Conservation (phyloP, 1,140 invertebrate genomes). For the Macrobrachium nipponense region DNA sequence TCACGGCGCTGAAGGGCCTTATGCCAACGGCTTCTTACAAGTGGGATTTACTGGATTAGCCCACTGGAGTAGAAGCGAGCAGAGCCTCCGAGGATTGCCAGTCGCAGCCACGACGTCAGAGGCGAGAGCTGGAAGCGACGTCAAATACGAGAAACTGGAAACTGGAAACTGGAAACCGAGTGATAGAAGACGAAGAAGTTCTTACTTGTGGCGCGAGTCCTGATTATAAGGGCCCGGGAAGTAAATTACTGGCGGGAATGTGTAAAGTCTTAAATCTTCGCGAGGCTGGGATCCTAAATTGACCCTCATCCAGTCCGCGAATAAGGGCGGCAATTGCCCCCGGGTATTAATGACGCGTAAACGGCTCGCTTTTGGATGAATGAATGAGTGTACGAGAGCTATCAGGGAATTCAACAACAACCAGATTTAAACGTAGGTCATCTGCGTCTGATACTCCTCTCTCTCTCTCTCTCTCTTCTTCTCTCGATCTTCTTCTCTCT, state of each 20-base stretch:
- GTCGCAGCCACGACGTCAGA: no score
- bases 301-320: slow-evolving; percentile 10
- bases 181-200: neutral
- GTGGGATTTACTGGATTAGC: no score
- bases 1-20: no score
- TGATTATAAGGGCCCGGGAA: slow-evolving; percentile 44
- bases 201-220: slow-evolving; percentile 6
- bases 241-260: slow-evolving; percentile 33
- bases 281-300: slow-evolving; percentile 4
- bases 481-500: no score
- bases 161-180: neutral
- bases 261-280: slow-evolving; percentile 36
- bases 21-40: no score
- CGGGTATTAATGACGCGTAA: slow-evolving; percentile 38
- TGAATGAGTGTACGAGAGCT: slow-evolving; percentile 22
- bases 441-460: no score
- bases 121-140: no score
- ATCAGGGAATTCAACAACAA: slow-evolving; percentile 29
- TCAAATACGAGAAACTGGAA: neutral
- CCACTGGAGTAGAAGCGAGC: no score
- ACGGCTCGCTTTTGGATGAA: slow-evolving; percentile 29
- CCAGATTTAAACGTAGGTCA: neutral
- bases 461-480: no score
- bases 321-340: slow-evolving; percentile 17
- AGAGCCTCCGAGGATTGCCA: no score